Evolutionary conservation across 1,140 invertebrate species (phyloP).

Genomic region (Aphelinus atriplicis): DNA sequence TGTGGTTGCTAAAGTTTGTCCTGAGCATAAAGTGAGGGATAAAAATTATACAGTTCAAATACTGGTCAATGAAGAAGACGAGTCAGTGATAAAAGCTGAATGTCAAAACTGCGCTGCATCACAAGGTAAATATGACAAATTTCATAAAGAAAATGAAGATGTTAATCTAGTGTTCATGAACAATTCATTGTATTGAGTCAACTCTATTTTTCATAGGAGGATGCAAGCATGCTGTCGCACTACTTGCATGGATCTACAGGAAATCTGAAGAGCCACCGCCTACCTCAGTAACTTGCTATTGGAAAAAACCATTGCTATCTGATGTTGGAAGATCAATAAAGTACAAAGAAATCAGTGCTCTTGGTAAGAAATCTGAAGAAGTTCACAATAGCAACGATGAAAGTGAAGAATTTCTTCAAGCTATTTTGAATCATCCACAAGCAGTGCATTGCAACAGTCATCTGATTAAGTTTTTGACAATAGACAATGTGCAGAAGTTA

Average conservation of each 20-base stretch:
- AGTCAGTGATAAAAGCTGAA: constrained; percentile 34
- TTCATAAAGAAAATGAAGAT: not conserved
- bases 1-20: constrained; percentile 49
- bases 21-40: constrained; percentile 55
- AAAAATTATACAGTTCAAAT: constrained; percentile 45
- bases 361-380: not conserved
- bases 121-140: constrained; percentile 40
- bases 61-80: constrained; percentile 42
- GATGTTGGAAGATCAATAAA: constrained; percentile 23
- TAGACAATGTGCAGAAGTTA: not conserved
- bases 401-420: not conserved
- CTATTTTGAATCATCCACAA: not conserved
- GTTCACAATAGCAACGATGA: not conserved
- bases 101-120: constrained; percentile 49
- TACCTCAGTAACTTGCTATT: constrained; percentile 53
- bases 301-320: constrained; percentile 49
- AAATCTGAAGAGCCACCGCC: constrained; percentile 52
- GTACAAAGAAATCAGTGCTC: not conserved
- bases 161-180: not conserved
- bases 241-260: constrained; percentile 59
- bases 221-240: constrained; percentile 55
- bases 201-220: constrained; percentile 31
- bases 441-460: not conserved
- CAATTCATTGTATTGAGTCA: not conserved
- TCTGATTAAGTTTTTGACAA: constrained; percentile 31